Conservation (phyloP, 2,797 vertebrate genomes). For the Tolypeutes matacus region DNA sequence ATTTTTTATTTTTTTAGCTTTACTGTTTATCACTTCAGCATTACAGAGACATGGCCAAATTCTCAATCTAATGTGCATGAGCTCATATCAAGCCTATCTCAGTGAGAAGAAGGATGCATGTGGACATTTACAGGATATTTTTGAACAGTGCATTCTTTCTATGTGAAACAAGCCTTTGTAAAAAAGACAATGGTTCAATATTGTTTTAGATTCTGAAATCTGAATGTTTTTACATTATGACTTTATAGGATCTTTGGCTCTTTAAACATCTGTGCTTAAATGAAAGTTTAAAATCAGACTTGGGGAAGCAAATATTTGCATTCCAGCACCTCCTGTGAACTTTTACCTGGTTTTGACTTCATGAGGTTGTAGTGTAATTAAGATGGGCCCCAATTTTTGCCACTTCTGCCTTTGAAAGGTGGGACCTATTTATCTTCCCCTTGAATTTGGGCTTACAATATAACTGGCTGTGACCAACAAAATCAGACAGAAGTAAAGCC, state of each 20-base stretch:
- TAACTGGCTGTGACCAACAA: not conserved
- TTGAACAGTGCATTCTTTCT: not conserved
- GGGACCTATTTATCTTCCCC: not conserved
- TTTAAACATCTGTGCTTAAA: not conserved
- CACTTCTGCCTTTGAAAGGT: not conserved
- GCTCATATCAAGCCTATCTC: not conserved
- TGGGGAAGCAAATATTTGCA: not conserved
- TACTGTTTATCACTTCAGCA: constrained; percentile 8
- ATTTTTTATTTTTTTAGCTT: not conserved
- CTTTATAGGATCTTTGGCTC: not conserved
- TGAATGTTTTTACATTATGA: not conserved
- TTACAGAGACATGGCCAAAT: not conserved
- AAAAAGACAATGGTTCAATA: not conserved
- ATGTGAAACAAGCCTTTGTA: not conserved
- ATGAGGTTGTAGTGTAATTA: not conserved
- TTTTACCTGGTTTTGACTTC: not conserved
- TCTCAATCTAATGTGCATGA: not conserved
- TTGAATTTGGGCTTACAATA: not conserved
- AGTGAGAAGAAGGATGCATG: not conserved
- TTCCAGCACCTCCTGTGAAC: not conserved
- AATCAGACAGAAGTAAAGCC: not conserved
- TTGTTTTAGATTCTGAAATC: not conserved
- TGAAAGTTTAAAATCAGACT: not conserved
- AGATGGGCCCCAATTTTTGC: not conserved
- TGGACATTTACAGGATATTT: not conserved